phyloP scores from a whole-genome alignment of 2,888 invertebrate genomes.

The Chydorus sphaericus region DNA sequence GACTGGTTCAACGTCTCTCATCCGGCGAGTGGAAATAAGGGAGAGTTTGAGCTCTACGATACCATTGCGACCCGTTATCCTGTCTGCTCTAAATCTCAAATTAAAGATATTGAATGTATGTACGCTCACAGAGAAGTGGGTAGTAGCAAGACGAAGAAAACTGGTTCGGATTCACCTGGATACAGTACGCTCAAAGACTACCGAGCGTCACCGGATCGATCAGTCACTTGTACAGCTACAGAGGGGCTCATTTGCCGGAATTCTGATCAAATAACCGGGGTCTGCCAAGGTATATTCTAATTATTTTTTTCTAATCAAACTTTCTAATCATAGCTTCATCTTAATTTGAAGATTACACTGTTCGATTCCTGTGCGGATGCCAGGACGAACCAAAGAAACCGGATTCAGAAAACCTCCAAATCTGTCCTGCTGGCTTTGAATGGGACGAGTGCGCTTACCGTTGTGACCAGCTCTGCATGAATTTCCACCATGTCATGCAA shows the following conservation, averaged over 20 bases:
- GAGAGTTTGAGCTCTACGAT: slow-evolving; percentile 23
- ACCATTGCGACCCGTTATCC: slow-evolving; percentile 19
- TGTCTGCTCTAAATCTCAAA: slow-evolving; percentile 21
- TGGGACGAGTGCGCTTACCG: slow-evolving; percentile 53
- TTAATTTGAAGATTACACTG: slow-evolving; percentile 32
- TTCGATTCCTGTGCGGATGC: slow-evolving; percentile 27
- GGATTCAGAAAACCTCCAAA: neutral
- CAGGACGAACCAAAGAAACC: slow-evolving; percentile 15
- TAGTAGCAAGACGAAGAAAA: neutral
- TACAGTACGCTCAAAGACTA: slow-evolving; percentile 21
- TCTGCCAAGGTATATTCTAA: too few relatives aligned
- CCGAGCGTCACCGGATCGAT: slow-evolving; percentile 20
- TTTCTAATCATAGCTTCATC: too few relatives aligned
- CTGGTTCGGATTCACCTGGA: neutral
- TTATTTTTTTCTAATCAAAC: too few relatives aligned
- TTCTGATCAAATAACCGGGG: slow-evolving; percentile 18
- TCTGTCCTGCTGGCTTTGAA: slow-evolving; percentile 32
- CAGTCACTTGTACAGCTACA: slow-evolving; percentile 23
- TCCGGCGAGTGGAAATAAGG: slow-evolving; percentile 20
- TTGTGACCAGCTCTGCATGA: slow-evolving; percentile 51
- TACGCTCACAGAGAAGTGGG: slow-evolving; percentile 15
- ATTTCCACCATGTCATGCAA: slow-evolving; percentile 36
- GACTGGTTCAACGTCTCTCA: slow-evolving; percentile 26
- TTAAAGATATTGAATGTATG: slow-evolving; percentile 24
- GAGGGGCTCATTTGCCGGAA: slow-evolving; percentile 24